phyloP scores from a whole-genome alignment of 1,140 invertebrate species.

The Anthonomus grandis region DNA sequence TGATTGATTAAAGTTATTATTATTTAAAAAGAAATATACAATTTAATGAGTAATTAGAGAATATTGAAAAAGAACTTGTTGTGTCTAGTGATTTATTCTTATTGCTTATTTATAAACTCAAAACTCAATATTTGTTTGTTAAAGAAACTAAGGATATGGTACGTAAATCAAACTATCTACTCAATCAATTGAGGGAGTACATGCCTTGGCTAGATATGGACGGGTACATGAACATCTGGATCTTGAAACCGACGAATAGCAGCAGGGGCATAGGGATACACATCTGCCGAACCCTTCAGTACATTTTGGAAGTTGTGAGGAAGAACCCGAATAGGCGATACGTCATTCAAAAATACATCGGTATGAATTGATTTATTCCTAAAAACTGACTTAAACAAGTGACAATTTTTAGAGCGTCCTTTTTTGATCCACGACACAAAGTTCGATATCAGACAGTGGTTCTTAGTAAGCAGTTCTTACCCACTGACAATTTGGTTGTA shows the following conservation, averaged over 20 bases:
- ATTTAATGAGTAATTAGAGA: not conserved
- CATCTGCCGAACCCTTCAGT: slow-evolving; percentile 42
- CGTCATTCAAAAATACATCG: slow-evolving; percentile 91
- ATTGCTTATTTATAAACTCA: no score
- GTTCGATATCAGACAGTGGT: slow-evolving; percentile 89
- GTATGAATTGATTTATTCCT: slow-evolving; percentile 49
- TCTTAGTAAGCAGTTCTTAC: slow-evolving; percentile 78
- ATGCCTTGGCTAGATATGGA: slow-evolving; percentile 69
- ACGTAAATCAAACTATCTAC: slow-evolving; percentile 53
- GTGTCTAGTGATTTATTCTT: slow-evolving; percentile 1
- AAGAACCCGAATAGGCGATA: slow-evolving; percentile 66
- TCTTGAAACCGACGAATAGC: slow-evolving; percentile 84
- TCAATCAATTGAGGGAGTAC: slow-evolving; percentile 59
- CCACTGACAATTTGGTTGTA: slow-evolving; percentile 87
- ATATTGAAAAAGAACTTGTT: not conserved
- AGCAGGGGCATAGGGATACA: slow-evolving; percentile 85
- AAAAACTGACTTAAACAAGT: not conserved
- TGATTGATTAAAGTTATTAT: no score
- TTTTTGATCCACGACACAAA: slow-evolving; percentile 85
- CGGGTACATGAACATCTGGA: slow-evolving; percentile 85
- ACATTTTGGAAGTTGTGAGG: slow-evolving; percentile 65
- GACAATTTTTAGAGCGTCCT: slow-evolving; percentile 62
- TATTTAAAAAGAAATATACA: no score
- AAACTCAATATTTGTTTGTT: no score
- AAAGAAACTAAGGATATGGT: slow-evolving; percentile 45